Conservation (phyloP, 2,888 invertebrate species). For the Orchesella flavescens region DNA sequence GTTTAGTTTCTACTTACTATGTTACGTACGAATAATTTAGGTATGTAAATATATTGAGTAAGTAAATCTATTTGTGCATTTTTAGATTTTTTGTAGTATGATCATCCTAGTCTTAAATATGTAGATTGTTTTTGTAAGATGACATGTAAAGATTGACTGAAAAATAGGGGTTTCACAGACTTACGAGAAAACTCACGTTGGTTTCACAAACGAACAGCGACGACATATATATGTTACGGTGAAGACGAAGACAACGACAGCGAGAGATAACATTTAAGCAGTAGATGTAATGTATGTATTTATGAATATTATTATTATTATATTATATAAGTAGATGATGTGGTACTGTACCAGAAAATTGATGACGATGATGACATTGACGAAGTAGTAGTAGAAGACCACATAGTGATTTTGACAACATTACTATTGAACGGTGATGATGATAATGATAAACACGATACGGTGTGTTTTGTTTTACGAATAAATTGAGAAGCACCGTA, state of each 20-base stretch:
- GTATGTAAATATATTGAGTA: not conserved
- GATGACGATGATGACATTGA: not conserved
- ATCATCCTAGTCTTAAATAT: not conserved
- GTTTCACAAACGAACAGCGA: conserved; percentile 24
- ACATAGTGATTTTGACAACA: not conserved
- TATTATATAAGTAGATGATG: not conserved
- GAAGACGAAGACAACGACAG: conserved; percentile 21
- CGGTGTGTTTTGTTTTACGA: too few relatives aligned
- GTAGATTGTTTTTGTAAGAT: conserved; percentile 13
- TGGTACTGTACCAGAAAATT: not conserved
- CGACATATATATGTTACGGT: conserved; percentile 11
- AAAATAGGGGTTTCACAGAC: conserved; percentile 37
- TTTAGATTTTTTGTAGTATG: not conserved
- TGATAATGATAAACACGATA: conserved; percentile 8
- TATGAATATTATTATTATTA: not conserved
- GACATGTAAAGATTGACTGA: conserved; percentile 28
- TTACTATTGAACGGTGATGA: not conserved
- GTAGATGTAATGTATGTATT: not conserved
- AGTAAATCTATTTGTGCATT: not conserved
- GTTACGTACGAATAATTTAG: too few relatives aligned
- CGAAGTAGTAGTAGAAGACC: not conserved
- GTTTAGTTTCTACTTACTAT: too few relatives aligned
- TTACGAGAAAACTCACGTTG: conserved; percentile 41
- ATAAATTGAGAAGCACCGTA: too few relatives aligned
- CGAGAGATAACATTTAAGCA: conserved; percentile 24